Evolutionary conservation across 2,113 vertebrate species (phyloP).

Genomic region (Channa maculata): DNA sequence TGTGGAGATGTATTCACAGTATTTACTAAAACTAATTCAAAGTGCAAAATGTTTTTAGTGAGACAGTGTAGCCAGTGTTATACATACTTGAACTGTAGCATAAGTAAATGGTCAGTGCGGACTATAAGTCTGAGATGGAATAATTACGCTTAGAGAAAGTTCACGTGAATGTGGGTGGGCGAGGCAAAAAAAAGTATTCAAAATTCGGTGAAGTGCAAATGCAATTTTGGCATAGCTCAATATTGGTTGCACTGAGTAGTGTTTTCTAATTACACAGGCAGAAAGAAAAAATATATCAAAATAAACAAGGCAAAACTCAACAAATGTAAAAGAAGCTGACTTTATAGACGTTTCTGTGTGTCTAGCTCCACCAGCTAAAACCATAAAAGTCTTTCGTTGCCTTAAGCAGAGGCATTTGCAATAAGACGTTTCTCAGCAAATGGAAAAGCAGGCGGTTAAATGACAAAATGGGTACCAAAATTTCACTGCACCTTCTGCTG

Average conservation of each 20-base stretch:
- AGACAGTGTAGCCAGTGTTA: background rate
- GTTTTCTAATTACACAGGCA: background rate
- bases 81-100: background rate
- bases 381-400: constrained; percentile 23
- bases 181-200: background rate
- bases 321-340: background rate
- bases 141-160: background rate
- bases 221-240: background rate
- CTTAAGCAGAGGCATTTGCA: background rate
- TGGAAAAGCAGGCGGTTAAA: constrained; percentile 25
- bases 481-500: constrained; percentile 25
- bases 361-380: constrained; percentile 4
- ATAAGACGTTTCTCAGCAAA: background rate
- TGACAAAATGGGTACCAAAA: constrained; percentile 29
- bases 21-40: background rate
- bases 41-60: background rate
- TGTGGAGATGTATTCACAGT: constrained; percentile 4
- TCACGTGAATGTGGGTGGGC: background rate
- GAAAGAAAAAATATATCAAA: background rate
- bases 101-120: background rate
- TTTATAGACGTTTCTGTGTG: background rate
- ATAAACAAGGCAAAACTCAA: background rate
- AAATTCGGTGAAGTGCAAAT: background rate
- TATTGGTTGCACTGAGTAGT: background rate
- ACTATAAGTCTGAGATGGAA: background rate